Evolutionary conservation across 2,113 vertebrate genomes (phyloP).

Genomic region (Lampris megalopsis): DNA sequence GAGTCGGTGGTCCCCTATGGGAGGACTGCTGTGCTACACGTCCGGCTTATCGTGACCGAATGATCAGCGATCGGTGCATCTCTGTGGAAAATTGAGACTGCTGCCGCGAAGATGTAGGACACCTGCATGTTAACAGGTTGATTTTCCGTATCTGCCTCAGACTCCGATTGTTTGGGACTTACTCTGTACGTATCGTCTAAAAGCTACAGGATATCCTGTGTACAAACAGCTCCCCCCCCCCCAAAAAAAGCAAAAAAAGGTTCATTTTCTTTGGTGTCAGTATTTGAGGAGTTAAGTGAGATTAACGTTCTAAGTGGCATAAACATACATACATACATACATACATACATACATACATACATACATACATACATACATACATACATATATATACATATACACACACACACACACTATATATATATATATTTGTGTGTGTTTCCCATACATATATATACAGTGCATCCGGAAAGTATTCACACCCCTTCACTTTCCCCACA

Average conservation of each 20-base stretch:
- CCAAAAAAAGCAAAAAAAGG: no score
- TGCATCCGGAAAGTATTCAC: no score
- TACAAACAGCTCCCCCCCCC: no score
- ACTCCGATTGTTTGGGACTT: constrained; percentile 21
- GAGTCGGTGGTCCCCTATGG: constrained; percentile 20
- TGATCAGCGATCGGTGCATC: constrained; percentile 20
- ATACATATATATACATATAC: no score
- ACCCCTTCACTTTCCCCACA: no score
- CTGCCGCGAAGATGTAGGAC: background rate
- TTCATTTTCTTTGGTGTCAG: no score
- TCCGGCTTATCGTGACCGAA: constrained; percentile 1
- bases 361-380: background rate
- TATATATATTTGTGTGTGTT: no score
- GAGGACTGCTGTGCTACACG: background rate
- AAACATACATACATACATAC: background rate
- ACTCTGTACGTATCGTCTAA: constrained; percentile 31
- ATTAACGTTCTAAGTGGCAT: background rate
- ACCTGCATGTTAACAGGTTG: background rate
- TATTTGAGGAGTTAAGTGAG: no score
- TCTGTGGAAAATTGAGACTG: constrained; percentile 14
- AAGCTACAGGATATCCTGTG: constrained; percentile 7
- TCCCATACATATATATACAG: no score
- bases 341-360: background rate
- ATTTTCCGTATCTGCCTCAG: constrained; percentile 24
- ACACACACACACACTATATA: no score